Percentiles rank a stretch among this genome's conserved stretches.
phyloP scores from a whole-genome alignment of 1,140 invertebrate species.

The Ladona fulva region DNA sequence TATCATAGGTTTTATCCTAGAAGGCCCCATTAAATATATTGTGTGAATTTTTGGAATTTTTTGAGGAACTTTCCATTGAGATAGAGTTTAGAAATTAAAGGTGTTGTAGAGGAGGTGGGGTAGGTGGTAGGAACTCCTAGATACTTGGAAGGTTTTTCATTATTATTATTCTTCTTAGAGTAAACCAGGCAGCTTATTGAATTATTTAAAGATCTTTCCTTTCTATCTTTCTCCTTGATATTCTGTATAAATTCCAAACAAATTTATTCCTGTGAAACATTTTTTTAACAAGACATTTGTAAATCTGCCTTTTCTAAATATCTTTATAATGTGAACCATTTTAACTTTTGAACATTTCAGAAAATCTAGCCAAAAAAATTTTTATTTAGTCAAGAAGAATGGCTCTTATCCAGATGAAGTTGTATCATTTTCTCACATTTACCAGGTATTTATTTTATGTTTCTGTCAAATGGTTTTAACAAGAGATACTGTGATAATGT shows the following conservation, averaged over 20 bases:
- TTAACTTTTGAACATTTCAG: neutral
- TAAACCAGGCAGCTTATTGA: no score
- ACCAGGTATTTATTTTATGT: neutral
- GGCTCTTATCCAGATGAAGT: neutral
- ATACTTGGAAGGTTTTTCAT: no score
- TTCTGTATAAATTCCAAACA: neutral
- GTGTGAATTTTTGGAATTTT: no score
- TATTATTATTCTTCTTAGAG: no score
- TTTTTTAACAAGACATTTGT: no score
- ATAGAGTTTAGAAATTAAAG: no score
- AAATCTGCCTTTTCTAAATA: neutral
- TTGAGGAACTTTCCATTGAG: no score
- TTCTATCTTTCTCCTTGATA: neutral
- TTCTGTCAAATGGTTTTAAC: neutral
- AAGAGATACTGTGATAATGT: neutral
- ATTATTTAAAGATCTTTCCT: neutral
- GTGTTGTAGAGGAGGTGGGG: no score
- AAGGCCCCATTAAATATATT: no score
- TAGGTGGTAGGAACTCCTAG: no score
- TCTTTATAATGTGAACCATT: neutral
- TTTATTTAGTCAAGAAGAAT: neutral
- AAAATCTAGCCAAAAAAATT: neutral
- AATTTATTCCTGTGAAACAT: neutral
- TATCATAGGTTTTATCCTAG: no score
- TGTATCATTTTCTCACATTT: neutral